A percentile compares a stretch with the other conserved stretches of the same genome.
phyloP scores from a whole-genome alignment of 2,888 invertebrate species.

The Clitarchus hookeri region DNA sequence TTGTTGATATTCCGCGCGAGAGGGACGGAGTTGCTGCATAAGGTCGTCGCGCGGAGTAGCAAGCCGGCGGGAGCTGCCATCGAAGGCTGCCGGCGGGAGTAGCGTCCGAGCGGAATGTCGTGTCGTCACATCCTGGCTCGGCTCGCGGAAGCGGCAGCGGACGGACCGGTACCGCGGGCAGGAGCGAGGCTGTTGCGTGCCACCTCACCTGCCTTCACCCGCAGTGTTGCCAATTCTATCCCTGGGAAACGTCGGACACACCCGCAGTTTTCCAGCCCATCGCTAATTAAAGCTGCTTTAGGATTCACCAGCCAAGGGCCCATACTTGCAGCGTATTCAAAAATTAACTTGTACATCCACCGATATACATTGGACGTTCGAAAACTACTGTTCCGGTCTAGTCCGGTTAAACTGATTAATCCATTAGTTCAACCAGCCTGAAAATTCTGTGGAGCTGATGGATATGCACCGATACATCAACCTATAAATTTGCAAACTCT shows the following conservation, averaged over 20 bases:
- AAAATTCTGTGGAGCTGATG: too few species aligned
- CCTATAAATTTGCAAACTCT: too few species aligned
- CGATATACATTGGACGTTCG: too few species aligned
- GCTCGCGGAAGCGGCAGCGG: not conserved
- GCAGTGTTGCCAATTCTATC: not conserved
- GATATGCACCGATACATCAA: too few species aligned
- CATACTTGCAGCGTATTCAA: too few species aligned
- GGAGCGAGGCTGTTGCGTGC: not conserved
- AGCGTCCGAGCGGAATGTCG: not conserved
- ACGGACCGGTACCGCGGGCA: not conserved
- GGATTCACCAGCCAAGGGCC: too few species aligned
- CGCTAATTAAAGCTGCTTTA: too few species aligned
- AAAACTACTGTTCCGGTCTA: too few species aligned
- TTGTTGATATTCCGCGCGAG: not conserved
- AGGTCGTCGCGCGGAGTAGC: not conserved
- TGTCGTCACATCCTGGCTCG: constrained; percentile 9
- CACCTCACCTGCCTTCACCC: not conserved
- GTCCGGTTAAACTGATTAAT: too few species aligned
- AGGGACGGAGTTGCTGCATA: not conserved
- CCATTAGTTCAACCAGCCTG: too few species aligned
- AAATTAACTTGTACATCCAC: too few species aligned
- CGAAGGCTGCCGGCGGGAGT: not conserved
- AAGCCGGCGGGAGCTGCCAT: not conserved
- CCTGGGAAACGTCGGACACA: not conserved
- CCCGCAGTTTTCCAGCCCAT: too few species aligned